phyloP scores from a whole-genome alignment of 2,797 vertebrate genomes.

The Sternarchorhynchus goeldii region DNA sequence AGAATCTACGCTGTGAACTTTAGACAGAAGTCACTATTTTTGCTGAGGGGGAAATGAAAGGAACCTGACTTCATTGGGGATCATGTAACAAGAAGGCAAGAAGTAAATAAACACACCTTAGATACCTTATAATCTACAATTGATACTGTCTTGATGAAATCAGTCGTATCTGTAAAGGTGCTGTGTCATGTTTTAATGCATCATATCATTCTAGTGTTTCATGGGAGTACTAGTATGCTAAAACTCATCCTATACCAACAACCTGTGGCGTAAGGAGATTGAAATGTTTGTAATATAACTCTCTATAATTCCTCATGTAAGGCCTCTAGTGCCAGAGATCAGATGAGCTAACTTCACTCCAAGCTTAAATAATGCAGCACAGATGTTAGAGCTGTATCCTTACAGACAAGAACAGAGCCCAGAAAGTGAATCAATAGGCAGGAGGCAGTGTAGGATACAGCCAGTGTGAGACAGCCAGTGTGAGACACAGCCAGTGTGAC shows the following conservation, averaged over 20 bases:
- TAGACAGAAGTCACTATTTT: constrained; percentile 1
- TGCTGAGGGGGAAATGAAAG: neutral
- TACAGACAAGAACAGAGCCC: constrained; percentile 34
- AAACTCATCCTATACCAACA: too few relatives aligned
- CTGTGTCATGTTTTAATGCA: neutral
- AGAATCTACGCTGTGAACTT: constrained; percentile 3
- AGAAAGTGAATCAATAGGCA: constrained; percentile 34
- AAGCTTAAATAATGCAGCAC: constrained; percentile 31
- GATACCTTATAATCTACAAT: neutral
- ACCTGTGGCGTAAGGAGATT: neutral
- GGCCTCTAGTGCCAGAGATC: neutral
- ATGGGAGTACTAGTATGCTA: too few relatives aligned
- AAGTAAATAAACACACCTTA: neutral
- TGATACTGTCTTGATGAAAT: neutral
- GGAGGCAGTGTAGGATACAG: constrained; percentile 26
- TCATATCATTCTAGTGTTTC: too few relatives aligned
- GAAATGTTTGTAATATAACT: neutral
- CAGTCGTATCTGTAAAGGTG: neutral
- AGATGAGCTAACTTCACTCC: constrained; percentile 24
- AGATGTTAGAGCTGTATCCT: constrained; percentile 28
- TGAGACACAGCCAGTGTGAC: too few relatives aligned
- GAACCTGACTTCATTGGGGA: neutral
- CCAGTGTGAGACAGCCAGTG: neutral
- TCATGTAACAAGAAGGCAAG: neutral
- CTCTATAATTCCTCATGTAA: neutral